Evolutionary conservation across 2,888 invertebrate genomes (phyloP).

Genomic region (Actias luna): DNA sequence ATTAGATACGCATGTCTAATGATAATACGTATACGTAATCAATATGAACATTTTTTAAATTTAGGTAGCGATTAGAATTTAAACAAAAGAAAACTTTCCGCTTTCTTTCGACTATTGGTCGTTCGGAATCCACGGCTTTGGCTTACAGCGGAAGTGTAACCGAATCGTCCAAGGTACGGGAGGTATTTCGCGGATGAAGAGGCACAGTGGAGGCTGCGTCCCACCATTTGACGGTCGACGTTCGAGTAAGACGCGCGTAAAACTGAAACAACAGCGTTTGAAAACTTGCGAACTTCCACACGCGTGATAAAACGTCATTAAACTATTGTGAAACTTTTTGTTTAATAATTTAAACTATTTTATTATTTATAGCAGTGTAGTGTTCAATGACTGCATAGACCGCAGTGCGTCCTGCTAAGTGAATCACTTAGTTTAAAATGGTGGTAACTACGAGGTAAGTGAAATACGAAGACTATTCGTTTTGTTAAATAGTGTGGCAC

Average conservation of each 20-base stretch:
- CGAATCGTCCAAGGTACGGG: constrained; percentile 34
- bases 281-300: constrained; percentile 30
- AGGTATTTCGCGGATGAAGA: constrained; percentile 61
- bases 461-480: constrained; percentile 36
- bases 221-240: constrained; percentile 55
- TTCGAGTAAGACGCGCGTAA: constrained; percentile 31
- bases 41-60: not conserved
- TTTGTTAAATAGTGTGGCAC: constrained; percentile 2
- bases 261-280: not conserved
- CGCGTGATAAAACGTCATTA: constrained; percentile 22
- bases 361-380: constrained; percentile 24
- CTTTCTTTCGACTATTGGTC: constrained; percentile 21
- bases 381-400: constrained; percentile 1
- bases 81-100: not conserved
- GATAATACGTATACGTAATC: not conserved
- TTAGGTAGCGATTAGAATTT: not conserved
- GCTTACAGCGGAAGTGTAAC: constrained; percentile 5
- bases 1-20: not conserved
- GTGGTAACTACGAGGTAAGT: constrained; percentile 70
- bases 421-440: constrained; percentile 56
- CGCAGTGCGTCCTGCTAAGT: not conserved
- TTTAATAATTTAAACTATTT: constrained; percentile 10
- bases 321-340: constrained; percentile 14
- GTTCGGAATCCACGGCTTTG: not conserved
- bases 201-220: constrained; percentile 56